phyloP scores from a whole-genome alignment of 2,888 invertebrate genomes.

The Tenthredo scrophulariae region DNA sequence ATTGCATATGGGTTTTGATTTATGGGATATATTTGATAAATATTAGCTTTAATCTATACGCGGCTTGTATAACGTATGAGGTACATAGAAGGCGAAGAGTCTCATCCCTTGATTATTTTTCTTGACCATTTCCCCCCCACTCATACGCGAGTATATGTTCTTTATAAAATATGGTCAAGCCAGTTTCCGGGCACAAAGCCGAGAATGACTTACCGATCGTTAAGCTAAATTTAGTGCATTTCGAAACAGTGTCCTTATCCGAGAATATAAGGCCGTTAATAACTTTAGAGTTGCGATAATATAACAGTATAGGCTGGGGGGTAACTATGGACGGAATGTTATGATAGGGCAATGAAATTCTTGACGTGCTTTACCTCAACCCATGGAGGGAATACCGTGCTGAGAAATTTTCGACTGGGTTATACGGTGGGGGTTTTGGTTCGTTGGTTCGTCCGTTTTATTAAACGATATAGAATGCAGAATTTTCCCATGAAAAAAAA shows the following conservation, averaged over 20 bases:
- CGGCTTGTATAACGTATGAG: not conserved
- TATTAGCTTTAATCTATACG: slow-evolving; percentile 73
- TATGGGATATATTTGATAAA: slow-evolving; percentile 77
- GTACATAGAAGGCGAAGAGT: not conserved
- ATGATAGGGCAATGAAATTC: slow-evolving; percentile 59
- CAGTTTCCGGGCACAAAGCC: not conserved
- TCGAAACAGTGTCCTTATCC: not conserved
- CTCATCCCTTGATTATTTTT: too few relatives aligned
- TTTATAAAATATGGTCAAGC: not conserved
- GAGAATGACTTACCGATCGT: slow-evolving; percentile 24
- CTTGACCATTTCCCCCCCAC: too few relatives aligned
- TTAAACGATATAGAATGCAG: slow-evolving; percentile 14
- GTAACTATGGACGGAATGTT: slow-evolving; percentile 62
- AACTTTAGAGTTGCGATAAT: not conserved
- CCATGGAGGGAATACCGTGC: not conserved
- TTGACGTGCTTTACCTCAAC: slow-evolving; percentile 42
- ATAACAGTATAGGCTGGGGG: not conserved
- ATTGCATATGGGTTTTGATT: slow-evolving; percentile 76
- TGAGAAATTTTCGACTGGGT: not conserved
- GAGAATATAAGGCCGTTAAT: slow-evolving; percentile 24
- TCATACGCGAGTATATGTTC: too few relatives aligned
- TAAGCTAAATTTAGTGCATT: not conserved
- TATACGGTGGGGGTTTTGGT: not conserved
- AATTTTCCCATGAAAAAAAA: not conserved
- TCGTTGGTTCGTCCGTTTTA: not conserved